Evolutionary conservation across 2,888 invertebrate genomes (phyloP).

Genomic region (Melipona beecheii): DNA sequence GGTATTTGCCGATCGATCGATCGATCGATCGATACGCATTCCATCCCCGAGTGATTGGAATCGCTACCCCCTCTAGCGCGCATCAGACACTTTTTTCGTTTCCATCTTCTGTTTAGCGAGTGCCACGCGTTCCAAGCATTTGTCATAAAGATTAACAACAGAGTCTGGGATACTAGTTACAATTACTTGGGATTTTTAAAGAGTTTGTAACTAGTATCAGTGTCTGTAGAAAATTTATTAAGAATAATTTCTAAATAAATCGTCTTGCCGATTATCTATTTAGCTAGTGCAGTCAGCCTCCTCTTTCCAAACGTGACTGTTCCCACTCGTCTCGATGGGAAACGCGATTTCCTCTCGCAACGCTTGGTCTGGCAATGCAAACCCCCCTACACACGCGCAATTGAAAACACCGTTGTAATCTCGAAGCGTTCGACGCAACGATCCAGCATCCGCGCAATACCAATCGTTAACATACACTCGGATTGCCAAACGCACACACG

Average conservation of each 20-base stretch:
- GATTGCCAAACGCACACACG: neutral
- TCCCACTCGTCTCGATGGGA: neutral
- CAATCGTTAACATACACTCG: neutral
- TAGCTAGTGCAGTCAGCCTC: neutral
- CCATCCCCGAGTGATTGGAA: constrained; percentile 64
- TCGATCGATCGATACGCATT: constrained; percentile 69
- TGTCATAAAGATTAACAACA: no score
- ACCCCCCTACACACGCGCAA: neutral
- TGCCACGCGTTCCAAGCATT: neutral
- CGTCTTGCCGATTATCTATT: neutral
- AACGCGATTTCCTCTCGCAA: neutral
- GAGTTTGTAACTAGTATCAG: no score
- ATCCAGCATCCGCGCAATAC: neutral
- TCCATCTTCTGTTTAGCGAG: constrained; percentile 17
- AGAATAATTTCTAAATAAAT: no score
- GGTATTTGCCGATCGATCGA: constrained; percentile 72
- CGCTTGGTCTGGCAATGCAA: no score
- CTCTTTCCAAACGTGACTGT: neutral
- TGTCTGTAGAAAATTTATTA: no score
- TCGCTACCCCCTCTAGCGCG: constrained; percentile 54
- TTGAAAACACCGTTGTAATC: neutral
- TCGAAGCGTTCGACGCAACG: neutral
- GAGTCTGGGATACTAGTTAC: no score
- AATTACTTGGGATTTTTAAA: no score
- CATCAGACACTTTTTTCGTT: constrained; percentile 7